These are phyloP conservation scores for Dendronephthya gigantea DNA, from an alignment of 64 coral and sea anemone genomes.

Conservation along the genomic window DNA sequence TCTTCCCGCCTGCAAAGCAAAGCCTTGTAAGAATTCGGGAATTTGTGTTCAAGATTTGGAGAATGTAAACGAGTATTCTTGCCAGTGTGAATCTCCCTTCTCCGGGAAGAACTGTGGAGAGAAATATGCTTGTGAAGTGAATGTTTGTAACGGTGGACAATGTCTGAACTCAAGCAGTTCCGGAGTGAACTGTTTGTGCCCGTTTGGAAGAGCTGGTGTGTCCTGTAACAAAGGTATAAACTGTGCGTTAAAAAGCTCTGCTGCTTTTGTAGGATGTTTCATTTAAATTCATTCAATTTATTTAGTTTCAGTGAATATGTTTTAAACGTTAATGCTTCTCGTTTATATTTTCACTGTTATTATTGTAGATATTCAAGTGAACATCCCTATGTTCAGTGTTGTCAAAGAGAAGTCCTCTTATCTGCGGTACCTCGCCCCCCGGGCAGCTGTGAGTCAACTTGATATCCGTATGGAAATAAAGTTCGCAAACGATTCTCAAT, in stretches of 20 bases:
- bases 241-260: too few relatives aligned
- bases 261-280: too few relatives aligned
- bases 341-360: too few relatives aligned
- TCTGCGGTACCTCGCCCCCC: slow-evolving; percentile 51
- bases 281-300: too few relatives aligned
- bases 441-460: slow-evolving; percentile 33
- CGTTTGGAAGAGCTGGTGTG: background rate
- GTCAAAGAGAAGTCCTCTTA: slow-evolving; percentile 51
- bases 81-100: background rate
- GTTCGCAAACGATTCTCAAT: slow-evolving; percentile 29
- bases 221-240: slow-evolving; percentile 3
- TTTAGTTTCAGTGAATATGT: too few relatives aligned
- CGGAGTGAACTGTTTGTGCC: background rate
- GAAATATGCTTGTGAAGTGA: slow-evolving; percentile 5
- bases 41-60: background rate
- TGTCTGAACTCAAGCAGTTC: background rate
- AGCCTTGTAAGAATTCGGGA: background rate
- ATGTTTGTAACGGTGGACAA: slow-evolving; percentile 4
- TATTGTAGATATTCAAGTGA: slow-evolving; percentile 46
- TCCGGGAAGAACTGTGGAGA: slow-evolving; percentile 4
- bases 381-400: slow-evolving; percentile 50
- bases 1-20: background rate
- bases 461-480: slow-evolving; percentile 62
- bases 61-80: background rate
- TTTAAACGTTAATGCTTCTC: too few relatives aligned